Base-by-base conservation (phyloP, 1,140 invertebrate species). In the Pseudomyrmex concolor region DNA sequence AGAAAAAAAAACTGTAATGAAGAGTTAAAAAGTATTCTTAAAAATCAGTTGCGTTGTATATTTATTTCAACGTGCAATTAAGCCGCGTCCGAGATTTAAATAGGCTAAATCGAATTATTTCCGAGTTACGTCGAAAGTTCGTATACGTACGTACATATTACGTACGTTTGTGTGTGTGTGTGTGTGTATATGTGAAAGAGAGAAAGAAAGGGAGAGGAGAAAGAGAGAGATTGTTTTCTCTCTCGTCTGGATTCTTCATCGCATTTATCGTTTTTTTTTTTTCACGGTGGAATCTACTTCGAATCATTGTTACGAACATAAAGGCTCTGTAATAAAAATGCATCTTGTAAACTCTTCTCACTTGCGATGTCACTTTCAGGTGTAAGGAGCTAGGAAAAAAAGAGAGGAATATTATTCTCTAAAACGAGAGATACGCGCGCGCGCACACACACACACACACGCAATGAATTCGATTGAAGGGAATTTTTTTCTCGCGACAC, bases 351-450 rank as follows among this genome's bases (percentile, higher is more conserved):
- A 84, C 57, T 83, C 86, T 80, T 85, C 72, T 68, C 77, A 78
- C 72, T 84, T 88, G 74, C 83, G 82, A 88, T 88, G 84, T 88
- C 84, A 88, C 78, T 88, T 83, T 87, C 74, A 88, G 62, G 19
- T 71, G 74, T 85, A 67, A 62, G 19, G 54, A 55, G 17, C 10
- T 17, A 78, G n/a, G 50, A 59, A 9, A 25, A 51, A 10, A 57
- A n/a, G 17, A 59, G 54, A 71, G 2, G 60, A 57, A 12, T 60
- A 60, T 43, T 19, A 50, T 4, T 55, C 55, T 82, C 12, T 9
- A 51, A 74, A 74, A 13, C 10, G 25, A n/a, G 50, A 50, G 13
- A 51, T 12, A 51, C 9, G 4, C 9, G 50, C 9, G 13, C 34
- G 34, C 34, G 5, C 34, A 7, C 5, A 34, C 34, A 34, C 34